phyloP scores from a whole-genome alignment of 2,113 vertebrate genomes.

The Rhabdomys dilectus region DNA sequence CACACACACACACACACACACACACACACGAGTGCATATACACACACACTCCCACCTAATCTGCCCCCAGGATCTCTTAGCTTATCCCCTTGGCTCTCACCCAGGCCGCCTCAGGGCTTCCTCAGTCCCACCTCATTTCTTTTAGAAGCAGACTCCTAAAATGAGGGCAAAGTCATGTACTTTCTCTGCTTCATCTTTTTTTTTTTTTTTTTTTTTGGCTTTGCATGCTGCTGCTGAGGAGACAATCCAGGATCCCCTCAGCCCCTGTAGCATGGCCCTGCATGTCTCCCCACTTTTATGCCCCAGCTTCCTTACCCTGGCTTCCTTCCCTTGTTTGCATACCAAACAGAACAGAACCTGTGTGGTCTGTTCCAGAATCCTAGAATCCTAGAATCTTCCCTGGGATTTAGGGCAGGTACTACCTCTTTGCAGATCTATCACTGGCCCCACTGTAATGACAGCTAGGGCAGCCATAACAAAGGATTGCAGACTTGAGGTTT shows the following conservation, averaged over 20 bases:
- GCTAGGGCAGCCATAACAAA: background rate
- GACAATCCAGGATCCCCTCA: background rate
- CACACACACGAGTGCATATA: too few species aligned
- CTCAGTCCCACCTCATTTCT: background rate
- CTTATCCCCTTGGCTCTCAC: background rate
- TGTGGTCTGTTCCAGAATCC: background rate
- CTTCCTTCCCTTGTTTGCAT: background rate
- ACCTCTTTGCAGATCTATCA: background rate
- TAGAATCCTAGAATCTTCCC: background rate
- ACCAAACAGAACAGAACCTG: background rate
- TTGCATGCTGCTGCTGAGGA: background rate
- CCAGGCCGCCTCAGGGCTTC: background rate
- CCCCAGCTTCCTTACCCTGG: background rate
- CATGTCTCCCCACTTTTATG: background rate
- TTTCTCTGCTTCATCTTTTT: background rate
- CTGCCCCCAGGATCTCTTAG: background rate
- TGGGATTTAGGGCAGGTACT: background rate
- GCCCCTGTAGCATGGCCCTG: background rate
- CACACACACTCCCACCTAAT: accelerated
- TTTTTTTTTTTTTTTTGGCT: background rate
- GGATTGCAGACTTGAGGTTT: background rate
- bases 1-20: too few species aligned
- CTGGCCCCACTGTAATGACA: background rate
- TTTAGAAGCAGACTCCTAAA: background rate
- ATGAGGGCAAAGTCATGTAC: background rate